Conservation (phyloP, 23 tunicate genomes). For the Trididemnum miniatum region DNA sequence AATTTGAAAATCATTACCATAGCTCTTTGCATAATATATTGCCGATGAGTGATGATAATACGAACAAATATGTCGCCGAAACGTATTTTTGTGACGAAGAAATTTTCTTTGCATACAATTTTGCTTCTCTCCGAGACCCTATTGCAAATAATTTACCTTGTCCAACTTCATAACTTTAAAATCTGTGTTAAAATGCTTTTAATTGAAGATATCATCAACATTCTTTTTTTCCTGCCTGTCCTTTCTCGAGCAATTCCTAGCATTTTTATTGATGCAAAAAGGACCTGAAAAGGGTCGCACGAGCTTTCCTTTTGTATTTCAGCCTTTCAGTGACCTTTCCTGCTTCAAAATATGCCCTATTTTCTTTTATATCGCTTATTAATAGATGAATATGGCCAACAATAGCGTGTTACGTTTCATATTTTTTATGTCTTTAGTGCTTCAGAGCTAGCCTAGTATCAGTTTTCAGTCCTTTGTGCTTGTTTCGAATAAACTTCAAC, state of each 20-base stretch:
- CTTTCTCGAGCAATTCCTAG: not conserved
- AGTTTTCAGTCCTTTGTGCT: not conserved
- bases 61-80: too few species aligned
- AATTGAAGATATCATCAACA: too few species aligned
- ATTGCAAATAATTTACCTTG: too few species aligned
- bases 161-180: too few species aligned
- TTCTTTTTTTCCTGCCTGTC: not conserved
- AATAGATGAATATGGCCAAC: not conserved
- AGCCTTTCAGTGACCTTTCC: not conserved
- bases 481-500: not conserved
- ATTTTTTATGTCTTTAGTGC: not conserved
- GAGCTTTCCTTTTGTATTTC: not conserved
- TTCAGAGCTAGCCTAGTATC: not conserved
- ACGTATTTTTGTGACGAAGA: too few species aligned
- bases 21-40: too few species aligned
- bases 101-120: too few species aligned
- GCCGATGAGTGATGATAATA: too few species aligned
- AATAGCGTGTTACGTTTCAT: not conserved
- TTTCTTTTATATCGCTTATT: not conserved
- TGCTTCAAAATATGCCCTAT: not conserved
- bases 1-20: too few species aligned
- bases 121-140: too few species aligned
- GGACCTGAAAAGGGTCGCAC: not conserved
- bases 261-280: not conserved
- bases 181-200: too few species aligned